These are phyloP conservation scores for Pyrgus malvae DNA, from an alignment of 2,888 invertebrate species.

Conservation along the genomic window DNA sequence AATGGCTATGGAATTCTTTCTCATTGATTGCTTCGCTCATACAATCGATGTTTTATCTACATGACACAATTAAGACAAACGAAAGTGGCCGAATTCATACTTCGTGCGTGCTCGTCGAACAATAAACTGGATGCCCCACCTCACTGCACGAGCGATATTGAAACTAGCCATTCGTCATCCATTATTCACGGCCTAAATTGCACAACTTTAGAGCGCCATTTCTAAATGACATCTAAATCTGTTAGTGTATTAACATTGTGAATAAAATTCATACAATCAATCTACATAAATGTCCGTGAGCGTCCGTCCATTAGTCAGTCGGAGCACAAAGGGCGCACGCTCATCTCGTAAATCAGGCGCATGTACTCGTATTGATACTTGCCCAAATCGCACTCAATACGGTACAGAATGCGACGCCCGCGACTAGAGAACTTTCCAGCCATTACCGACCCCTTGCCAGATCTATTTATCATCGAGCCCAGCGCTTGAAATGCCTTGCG, in stretches of 20 bases:
- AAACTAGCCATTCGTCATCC: constrained; percentile 78
- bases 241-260: constrained; percentile 82
- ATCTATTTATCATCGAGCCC: constrained; percentile 55
- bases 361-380: constrained; percentile 75
- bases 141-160: constrained; percentile 66
- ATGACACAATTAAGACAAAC: constrained; percentile 8
- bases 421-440: constrained; percentile 59
- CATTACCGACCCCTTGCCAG: constrained; percentile 72
- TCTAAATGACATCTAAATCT: constrained; percentile 82
- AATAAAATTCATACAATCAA: constrained; percentile 82
- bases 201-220: constrained; percentile 81
- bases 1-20: too few species aligned
- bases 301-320: constrained; percentile 81
- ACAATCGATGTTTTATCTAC: too few species aligned
- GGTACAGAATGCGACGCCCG: constrained; percentile 47
- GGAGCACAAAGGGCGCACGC: constrained; percentile 81
- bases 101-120: constrained; percentile 20
- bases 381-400: constrained; percentile 78
- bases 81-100: constrained; percentile 21
- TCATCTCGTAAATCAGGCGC: constrained; percentile 80
- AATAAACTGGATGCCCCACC: constrained; percentile 53
- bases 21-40: too few species aligned
- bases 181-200: constrained; percentile 82
- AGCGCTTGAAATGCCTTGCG: too few species aligned
- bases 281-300: constrained; percentile 82